A percentile compares a stretch with the other conserved stretches of the same genome.
Conservation (phyloP, 2,888 invertebrate genomes). For the Schizaphis graminum region DNA sequence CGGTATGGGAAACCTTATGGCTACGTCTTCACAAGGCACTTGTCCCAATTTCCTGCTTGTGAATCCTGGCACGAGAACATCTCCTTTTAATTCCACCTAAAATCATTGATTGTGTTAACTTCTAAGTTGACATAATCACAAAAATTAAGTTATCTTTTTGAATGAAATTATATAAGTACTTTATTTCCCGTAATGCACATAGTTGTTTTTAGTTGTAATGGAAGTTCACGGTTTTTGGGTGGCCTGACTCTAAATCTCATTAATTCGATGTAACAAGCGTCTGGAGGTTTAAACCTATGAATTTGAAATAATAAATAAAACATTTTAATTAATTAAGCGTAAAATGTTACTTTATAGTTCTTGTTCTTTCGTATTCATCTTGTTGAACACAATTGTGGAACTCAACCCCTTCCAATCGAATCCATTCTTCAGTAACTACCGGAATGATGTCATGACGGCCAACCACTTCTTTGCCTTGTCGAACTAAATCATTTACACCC, state of each 20-base stretch:
- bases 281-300: slow-evolving; percentile 92
- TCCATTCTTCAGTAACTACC: slow-evolving; percentile 99
- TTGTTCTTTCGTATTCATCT: slow-evolving; percentile 87
- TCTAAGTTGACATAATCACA: neutral
- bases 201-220: slow-evolving; percentile 91
- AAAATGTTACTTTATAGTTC: slow-evolving; percentile 82
- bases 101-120: slow-evolving; percentile 43
- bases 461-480: slow-evolving; percentile 99
- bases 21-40: slow-evolving; percentile 97
- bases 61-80: slow-evolving; percentile 96
- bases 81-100: slow-evolving; percentile 92
- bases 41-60: slow-evolving; percentile 95
- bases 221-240: slow-evolving; percentile 95
- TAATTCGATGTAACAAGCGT: slow-evolving; percentile 97
- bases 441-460: slow-evolving; percentile 99
- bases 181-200: slow-evolving; percentile 90
- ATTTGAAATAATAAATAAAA: slow-evolving; percentile 43
- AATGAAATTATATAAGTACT: slow-evolving; percentile 71
- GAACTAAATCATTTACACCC: slow-evolving; percentile 95
- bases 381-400: slow-evolving; percentile 95
- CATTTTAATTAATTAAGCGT: neutral
- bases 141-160: neutral
- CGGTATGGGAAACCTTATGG: slow-evolving; percentile 95
- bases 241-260: slow-evolving; percentile 95
- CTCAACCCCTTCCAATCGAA: slow-evolving; percentile 92